These are phyloP conservation scores for Spea bombifrons DNA, from an alignment of 2,113 vertebrate species.

Conservation along the genomic window DNA sequence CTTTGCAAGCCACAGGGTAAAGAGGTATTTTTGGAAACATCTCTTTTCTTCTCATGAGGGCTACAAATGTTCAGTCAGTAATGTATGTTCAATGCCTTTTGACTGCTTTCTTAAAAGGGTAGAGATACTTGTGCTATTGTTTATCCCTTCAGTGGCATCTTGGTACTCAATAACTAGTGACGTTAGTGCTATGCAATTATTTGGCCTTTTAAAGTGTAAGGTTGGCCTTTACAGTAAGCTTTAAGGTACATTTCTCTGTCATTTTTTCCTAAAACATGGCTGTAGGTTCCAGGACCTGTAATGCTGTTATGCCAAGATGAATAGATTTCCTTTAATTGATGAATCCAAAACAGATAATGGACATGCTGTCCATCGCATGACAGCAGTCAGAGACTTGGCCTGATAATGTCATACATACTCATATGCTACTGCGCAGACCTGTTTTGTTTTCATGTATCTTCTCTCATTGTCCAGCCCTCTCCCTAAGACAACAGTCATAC, in stretches of 20 bases:
- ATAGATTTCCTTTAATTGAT: too few species aligned
- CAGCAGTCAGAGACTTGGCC: too few species aligned
- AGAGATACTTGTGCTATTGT: neutral
- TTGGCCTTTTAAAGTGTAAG: neutral
- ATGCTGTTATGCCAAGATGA: too few species aligned
- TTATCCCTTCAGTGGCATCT: neutral
- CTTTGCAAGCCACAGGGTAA: slow-evolving; percentile 6
- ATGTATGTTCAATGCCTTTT: neutral
- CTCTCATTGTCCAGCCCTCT: too few species aligned
- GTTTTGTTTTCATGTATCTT: too few species aligned
- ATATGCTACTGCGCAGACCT: too few species aligned
- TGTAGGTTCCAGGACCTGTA: too few species aligned
- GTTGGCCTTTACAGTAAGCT: neutral
- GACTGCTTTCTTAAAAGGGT: neutral
- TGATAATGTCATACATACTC: too few species aligned
- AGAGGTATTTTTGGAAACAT: neutral
- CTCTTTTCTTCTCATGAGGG: neutral
- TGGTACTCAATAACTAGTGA: neutral
- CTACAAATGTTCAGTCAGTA: neutral
- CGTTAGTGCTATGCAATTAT: neutral
- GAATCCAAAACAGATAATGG: too few species aligned
- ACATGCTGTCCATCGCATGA: too few species aligned
- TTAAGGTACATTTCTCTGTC: neutral
- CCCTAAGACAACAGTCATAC: neutral
- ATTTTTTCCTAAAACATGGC: too few species aligned